These are phyloP conservation scores for Gasterosteus nipponicus DNA, from an alignment of 2,113 vertebrate genomes.

Conservation along the genomic window DNA sequence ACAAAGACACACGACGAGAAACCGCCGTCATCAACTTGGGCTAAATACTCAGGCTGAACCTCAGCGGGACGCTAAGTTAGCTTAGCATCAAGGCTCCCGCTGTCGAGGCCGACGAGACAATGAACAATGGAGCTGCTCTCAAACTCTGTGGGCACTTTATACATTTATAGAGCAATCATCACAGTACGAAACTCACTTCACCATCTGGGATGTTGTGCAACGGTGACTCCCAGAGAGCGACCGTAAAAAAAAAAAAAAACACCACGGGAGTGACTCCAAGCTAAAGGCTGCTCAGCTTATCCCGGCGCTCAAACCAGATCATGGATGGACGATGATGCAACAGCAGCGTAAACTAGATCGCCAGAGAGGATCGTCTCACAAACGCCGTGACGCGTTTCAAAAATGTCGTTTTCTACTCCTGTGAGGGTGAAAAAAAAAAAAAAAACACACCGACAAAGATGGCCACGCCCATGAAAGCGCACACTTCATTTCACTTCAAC, in stretches of 20 bases:
- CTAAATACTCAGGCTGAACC: background rate
- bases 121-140: constrained; percentile 68
- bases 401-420: background rate
- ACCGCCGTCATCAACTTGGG: too few relatives aligned
- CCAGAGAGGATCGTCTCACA: background rate
- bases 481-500: constrained; percentile 60
- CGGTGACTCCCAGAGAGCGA: constrained; percentile 62
- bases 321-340: background rate
- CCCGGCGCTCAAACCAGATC: background rate
- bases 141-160: constrained; percentile 34
- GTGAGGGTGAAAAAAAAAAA: background rate
- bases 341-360: background rate
- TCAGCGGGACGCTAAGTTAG: background rate
- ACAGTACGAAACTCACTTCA: constrained; percentile 69
- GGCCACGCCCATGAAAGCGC: constrained; percentile 35
- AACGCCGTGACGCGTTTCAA: background rate
- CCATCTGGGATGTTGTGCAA: constrained; percentile 70
- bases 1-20: background rate
- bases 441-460: constrained; percentile 7
- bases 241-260: background rate
- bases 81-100: background rate
- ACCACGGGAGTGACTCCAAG: too few relatives aligned
- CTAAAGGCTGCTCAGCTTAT: background rate
- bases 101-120: constrained; percentile 47
- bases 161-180: constrained; percentile 79